phyloP scores from a whole-genome alignment of 2,113 vertebrate genomes.

The Hemibagrus wyckioides region DNA sequence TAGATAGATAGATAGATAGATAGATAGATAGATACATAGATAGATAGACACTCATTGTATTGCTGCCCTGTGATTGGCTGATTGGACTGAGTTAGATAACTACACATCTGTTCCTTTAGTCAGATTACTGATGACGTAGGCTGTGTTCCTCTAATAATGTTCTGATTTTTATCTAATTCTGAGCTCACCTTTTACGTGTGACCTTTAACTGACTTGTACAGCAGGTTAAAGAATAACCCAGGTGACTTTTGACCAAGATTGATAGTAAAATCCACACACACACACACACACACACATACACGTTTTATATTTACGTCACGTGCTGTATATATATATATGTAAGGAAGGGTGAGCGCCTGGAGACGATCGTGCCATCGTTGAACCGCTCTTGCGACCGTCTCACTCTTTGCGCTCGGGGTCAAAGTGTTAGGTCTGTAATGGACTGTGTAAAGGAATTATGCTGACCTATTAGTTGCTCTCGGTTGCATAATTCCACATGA shows the following conservation, averaged over 20 bases:
- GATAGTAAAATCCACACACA: not conserved
- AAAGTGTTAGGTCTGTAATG: no score
- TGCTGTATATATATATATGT: not conserved
- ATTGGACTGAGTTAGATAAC: not conserved
- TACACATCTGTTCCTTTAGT: not conserved
- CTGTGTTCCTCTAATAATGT: not conserved
- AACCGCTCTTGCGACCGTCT: no score
- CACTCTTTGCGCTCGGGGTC: no score
- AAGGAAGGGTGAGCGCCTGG: not conserved
- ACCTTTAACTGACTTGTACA: constrained; percentile 1
- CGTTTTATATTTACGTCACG: no score
- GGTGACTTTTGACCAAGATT: not conserved
- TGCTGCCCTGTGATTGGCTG: not conserved
- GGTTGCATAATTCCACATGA: no score
- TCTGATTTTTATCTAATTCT: not conserved
- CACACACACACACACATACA: no score
- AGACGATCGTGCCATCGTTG: no score
- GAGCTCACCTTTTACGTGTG: not conserved
- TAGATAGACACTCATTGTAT: not conserved
- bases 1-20: not conserved
- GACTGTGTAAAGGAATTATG: no score
- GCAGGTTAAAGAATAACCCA: not conserved
- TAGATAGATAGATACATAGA: not conserved
- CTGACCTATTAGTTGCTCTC: no score
- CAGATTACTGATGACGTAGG: not conserved